Base-by-base conservation (phyloP, 2,888 invertebrate species). In the Brenthis hecate region DNA sequence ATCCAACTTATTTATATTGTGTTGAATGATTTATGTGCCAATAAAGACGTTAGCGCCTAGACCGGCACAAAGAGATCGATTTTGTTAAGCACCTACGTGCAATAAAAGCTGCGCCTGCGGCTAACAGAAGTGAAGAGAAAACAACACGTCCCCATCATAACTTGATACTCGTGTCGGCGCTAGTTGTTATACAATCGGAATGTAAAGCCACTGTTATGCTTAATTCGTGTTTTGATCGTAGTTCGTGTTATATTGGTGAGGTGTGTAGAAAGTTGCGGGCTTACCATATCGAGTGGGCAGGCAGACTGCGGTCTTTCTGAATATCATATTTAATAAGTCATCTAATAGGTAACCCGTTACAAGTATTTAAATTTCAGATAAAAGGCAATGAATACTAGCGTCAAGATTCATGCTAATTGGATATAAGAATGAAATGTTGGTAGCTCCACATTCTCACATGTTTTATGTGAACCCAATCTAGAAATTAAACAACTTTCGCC, bases 61-160 rank as follows among this genome's bases (percentile, higher is more conserved):
- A 76, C 73, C 66, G 73, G 71, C 77, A 83, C 83, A 81, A 78
- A 80, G 78, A 80, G 76, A 78, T 76, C 76, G 75, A 77, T 77
- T 78, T 80, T 76, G 80, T 72, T 81, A 80, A 78, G 83, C 87
- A 85, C 86, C 85, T 83, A 84, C 81, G 72, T 69, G 72, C 76
- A 78, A 83, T 85, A 85, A 85, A 85, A 84, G 78, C 74, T 75
- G 74, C 75, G 87, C 89, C 86, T 71, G 73, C 73, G 86, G 89
- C 87, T 75, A 74, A 83, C 86, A 87, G 87, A 85, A 87, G 87
- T 83, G 73, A 82, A 82, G 88, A 83, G 87, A 88, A 88, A 89
- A 81, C 76, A 69, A 81, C 76, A 69, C 66, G 73, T 48, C 65
- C 80, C 73, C 85, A 85, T 43, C 69, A 58, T 77, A 80, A 68